Percentiles rank a stretch among this genome's conserved stretches.
Evolutionary conservation across 2,888 invertebrate genomes (phyloP).

Genomic region (Ametastegia equiseti): DNA sequence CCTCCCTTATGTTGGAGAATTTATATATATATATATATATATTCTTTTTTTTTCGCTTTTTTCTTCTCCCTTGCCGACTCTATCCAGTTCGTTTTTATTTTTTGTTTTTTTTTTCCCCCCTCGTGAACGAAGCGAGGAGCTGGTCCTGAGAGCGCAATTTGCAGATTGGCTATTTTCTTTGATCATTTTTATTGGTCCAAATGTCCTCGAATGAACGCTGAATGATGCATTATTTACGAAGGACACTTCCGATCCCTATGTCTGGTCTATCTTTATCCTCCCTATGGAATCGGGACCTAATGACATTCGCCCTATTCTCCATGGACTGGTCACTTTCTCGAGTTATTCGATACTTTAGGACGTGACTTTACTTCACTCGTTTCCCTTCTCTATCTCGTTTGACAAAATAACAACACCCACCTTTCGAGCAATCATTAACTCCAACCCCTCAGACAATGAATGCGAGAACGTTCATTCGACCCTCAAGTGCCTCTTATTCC

Average conservation of each 20-base stretch:
- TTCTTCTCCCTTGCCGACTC: not conserved
- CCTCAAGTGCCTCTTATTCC: no score
- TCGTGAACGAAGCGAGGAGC: not conserved
- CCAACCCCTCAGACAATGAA: not conserved
- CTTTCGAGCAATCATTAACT: not conserved
- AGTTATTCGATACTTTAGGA: slow-evolving; percentile 21
- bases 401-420: not conserved
- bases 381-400: not conserved
- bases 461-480: no score
- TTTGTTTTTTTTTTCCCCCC: no score
- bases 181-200: slow-evolving; percentile 24
- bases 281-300: not conserved
- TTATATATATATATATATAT: no score
- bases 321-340: slow-evolving; percentile 32
- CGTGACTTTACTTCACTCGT: slow-evolving; percentile 19
- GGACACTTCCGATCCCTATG: not conserved
- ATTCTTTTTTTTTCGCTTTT: not conserved
- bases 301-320: slow-evolving; percentile 4
- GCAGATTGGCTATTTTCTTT: slow-evolving; percentile 43
- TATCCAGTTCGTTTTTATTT: no score
- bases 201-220: slow-evolving; percentile 2
- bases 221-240: slow-evolving; percentile 44
- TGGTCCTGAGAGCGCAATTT: slow-evolving; percentile 3
- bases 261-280: not conserved
- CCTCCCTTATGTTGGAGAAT: not conserved